Base-by-base conservation (phyloP, 1,140 invertebrate genomes). In the Bombus pyrosoma region DNA sequence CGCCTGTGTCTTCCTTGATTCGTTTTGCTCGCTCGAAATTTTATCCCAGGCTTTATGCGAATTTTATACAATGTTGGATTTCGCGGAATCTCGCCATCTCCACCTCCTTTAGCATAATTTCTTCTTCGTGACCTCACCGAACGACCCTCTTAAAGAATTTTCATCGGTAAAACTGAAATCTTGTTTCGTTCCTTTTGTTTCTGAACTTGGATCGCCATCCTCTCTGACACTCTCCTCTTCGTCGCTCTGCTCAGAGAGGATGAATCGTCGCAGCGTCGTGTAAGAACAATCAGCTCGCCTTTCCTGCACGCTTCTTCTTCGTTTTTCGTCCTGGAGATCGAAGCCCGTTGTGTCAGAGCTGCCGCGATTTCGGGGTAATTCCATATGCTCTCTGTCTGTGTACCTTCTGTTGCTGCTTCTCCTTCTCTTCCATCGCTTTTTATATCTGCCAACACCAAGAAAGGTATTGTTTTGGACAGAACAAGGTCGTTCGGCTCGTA, bases 301-400 rank as follows among this genome's bases (percentile, higher is more conserved):
- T 88, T 83, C 71, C 81, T 84, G 62, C 3, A 53, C 47, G 53
- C 43, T 75, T 87, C 75, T 89, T 79, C 22, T 59, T 57, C 81
- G 39, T 47, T 85, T 90, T 83, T 64, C 76, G 62, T 69, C 68
- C 28, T 15, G 72, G 57, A 74, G 82, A 87, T 90, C 82, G 85
- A 89, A 76, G 85, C 87, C 85, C 79, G 82, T 90, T 89, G 89
- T 90, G 85, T 85, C 85, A 90, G 82, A 90, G 81, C 79, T 81
- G 62, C 59, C 43, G 15, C 73, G 82, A 84, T 90, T 90, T 87
- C 85, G 85, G 62, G 62, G 64, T 82, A 87, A 90, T 85, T 87
- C 74, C 79, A 43, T 64, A 74, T 64, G 15, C 62, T 64, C 37
- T 32, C 62, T 37, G 15, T 5, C 53, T 37, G 32, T 39, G 32